phyloP scores from a whole-genome alignment of 2,888 invertebrate genomes.

The Lasioglossum morio region DNA sequence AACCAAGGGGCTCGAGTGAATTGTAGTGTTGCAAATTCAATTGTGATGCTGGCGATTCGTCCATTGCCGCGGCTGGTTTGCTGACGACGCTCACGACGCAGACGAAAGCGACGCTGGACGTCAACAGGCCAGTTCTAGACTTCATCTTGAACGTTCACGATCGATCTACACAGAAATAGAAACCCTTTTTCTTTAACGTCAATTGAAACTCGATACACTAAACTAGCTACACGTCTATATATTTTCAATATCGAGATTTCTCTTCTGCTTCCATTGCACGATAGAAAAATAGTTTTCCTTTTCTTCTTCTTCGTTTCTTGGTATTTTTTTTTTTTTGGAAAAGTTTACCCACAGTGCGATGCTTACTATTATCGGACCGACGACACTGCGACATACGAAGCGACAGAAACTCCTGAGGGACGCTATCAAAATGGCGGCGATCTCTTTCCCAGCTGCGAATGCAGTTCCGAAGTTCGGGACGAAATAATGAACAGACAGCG shows the following conservation, averaged over 20 bases:
- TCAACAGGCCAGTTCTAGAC: slow-evolving; percentile 33
- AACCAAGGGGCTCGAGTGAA: slow-evolving; percentile 47
- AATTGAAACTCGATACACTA: neutral
- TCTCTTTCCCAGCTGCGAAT: slow-evolving; percentile 23
- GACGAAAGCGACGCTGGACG: slow-evolving; percentile 64
- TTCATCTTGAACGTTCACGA: slow-evolving; percentile 40
- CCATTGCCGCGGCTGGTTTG: slow-evolving; percentile 68
- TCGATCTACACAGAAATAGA: neutral
- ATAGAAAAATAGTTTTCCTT: neutral
- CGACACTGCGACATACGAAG: too few relatives aligned
- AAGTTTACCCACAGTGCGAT: too few relatives aligned
- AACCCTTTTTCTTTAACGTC: neutral
- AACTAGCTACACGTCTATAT: too few relatives aligned
- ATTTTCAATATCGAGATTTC: too few relatives aligned
- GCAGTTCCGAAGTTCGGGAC: slow-evolving; percentile 19
- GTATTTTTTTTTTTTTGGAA: neutral
- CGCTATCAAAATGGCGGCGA: slow-evolving; percentile 8
- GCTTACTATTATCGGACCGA: neutral
- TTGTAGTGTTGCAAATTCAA: slow-evolving; percentile 57
- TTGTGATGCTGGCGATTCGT: slow-evolving; percentile 65
- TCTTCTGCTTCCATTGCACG: too few relatives aligned
- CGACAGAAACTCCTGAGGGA: neutral
- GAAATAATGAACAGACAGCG: slow-evolving; percentile 27
- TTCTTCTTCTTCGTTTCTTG: neutral
- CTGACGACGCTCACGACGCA: slow-evolving; percentile 69